Base-by-base conservation (phyloP, 2,113 vertebrate genomes). In the Cercocebus atys region DNA sequence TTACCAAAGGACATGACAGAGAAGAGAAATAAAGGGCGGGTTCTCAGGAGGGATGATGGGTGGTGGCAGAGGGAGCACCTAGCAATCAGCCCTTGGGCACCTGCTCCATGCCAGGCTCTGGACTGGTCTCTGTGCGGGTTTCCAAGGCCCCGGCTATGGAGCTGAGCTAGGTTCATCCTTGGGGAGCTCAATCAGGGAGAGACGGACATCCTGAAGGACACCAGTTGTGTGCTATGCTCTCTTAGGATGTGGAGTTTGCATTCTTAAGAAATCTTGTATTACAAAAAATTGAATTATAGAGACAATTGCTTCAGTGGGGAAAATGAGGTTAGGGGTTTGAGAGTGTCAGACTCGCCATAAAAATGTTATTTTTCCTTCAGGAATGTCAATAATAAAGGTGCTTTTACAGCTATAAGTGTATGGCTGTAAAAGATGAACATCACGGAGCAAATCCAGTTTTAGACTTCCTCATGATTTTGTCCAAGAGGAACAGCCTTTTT, bases 351-450 rank as follows among this genome's bases (percentile, higher is more conserved):
- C n/a, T 90, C 1, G 2, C 93, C 45, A 75, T 97, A 78, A 94
- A 73, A 55, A 97, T 93, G 88, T 96, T 96, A 97, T 90, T 96
- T 97, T 97, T 93, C 95, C 96, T 93, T 88, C 79, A 96, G 95
- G 88, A 82, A 97, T 88, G 47, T 90, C 76, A 93, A 82, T 66
- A 88, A 95, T 95, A 91, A 94, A 98, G 81, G n/a, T 85, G 59
- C 52, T 81, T 90, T 95, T 95, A 88, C 1, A 97, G 78, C 45
- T 96, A 0, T 96, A 79, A 91, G 89, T 78, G 14, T 47, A 64
- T 82, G 82, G n/a, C 52, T 96, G 11, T 91, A 91, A 97, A 97
- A 93, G 57, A 66, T 59, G 73, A 97, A 68, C 81, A 85, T 94
- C 81, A 82, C 30, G 23, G 80, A 96, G 88, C 57, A 95, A 97